Base-by-base conservation (phyloP, 1,140 invertebrate genomes). In the Drosophila pectinifera region DNA sequence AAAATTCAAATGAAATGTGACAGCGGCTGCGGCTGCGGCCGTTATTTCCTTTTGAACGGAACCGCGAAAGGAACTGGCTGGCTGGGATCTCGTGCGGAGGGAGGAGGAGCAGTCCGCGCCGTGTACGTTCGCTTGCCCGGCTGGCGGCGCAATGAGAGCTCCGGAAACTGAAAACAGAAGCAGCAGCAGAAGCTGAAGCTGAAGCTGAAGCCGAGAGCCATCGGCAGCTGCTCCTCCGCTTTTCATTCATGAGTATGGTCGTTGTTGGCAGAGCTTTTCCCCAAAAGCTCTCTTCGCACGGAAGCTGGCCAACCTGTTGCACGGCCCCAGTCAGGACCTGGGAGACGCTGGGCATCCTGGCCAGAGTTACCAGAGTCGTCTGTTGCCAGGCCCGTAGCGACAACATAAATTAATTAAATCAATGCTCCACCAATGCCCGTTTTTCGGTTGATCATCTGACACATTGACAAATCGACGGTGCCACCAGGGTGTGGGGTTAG, bases 381-480 rank as follows among this genome's bases (percentile, higher is more conserved):
- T 76, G 80, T 83, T 84, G 80, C 80, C 46, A 84, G 58, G 80
- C 76, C 54, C 57, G 70, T 38, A 31, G 62, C 73, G 63, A 59
- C 41, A 83, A 70, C 79, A 88, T 88, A 88, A 88, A 88, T 88
- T 88, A 88, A 88, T 88, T 89, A 89, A 86, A 89, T 88, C 86
- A 78, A 79, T 88, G 79, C 78, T 77, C 73, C 70, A 61, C 80
- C 69, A 77, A 77, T 73, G 53, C 49, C 72, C 41, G 42, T 36
- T 39, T 45, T 64, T 39, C 20, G 58, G 41, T 42, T 57, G 63
- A 57, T 72, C 56, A 73, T 57, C 42, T 78, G 82, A 89, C 83
- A 88, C 72, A 89, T 88, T 88, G 83, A 88, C 83, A 88, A 88
- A 88, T 89, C 69, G 61, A 64, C 18, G 26, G 42, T 42, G 38